A percentile compares a stretch with the other conserved stretches of the same genome.
Evolutionary conservation across 2,888 invertebrate species (phyloP).

Genomic region (Drosophila austrosaltans): DNA sequence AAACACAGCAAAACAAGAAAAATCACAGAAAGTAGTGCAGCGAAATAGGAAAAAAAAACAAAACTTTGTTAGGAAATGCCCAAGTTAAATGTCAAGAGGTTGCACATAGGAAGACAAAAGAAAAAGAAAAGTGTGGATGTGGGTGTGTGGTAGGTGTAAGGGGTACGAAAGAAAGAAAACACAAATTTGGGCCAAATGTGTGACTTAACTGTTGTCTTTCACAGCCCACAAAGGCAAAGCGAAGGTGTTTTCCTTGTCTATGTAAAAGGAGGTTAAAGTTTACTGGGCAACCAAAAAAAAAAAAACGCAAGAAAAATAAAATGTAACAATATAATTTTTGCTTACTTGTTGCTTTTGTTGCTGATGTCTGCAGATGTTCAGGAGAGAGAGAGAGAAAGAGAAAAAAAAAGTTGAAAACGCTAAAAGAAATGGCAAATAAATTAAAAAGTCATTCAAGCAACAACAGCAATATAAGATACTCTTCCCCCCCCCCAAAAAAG

Average conservation of each 20-base stretch:
- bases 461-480: constrained; percentile 61
- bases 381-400: constrained; percentile 27
- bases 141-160: neutral
- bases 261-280: constrained; percentile 73
- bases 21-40: constrained; percentile 68
- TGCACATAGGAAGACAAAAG: constrained; percentile 63
- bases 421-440: constrained; percentile 79
- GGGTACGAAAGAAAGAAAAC: constrained; percentile 54
- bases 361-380: constrained; percentile 65
- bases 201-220: constrained; percentile 78
- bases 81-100: constrained; percentile 75
- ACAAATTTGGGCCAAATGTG: constrained; percentile 78
- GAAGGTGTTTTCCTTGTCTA: constrained; percentile 62
- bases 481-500: constrained; percentile 42
- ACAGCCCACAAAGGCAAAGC: constrained; percentile 56
- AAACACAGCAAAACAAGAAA: constrained; percentile 26
- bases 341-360: constrained; percentile 38
- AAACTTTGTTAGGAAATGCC: constrained; percentile 61
- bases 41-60: constrained; percentile 33
- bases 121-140: constrained; percentile 61
- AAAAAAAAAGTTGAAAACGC: constrained; percentile 74
- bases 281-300: constrained; percentile 59
- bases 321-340: constrained; percentile 70
- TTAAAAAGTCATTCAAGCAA: constrained; percentile 80
- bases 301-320: constrained; percentile 55